Base-by-base conservation (phyloP, 2,888 invertebrate species). In the Polydrusus tereticollis region DNA sequence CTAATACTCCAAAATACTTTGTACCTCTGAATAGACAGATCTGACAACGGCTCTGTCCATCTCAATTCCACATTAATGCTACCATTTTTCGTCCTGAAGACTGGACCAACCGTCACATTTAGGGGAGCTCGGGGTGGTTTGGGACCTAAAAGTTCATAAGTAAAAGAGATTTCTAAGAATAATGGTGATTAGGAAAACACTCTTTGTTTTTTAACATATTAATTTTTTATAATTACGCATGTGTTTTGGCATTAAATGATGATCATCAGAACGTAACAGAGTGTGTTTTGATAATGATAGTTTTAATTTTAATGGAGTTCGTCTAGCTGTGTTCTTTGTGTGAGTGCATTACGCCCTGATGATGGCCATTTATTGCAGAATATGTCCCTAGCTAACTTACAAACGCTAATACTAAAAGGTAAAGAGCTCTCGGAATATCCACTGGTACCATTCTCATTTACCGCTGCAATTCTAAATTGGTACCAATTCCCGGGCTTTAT, bases 1-100 rank as follows among this genome's bases (percentile, higher is more conserved):
- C 92, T 87, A 58, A 90, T 86, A 74, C 93, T 93, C 92, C 93
- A 93, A 80, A 89, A 92, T 3, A 94, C 90, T 80, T 92, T 92
- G 83, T 93, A 94, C 77, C 88, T 88, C 71, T 88, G 88, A 55
- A 94, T 89, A 0, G 93, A 93, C 47, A 93, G 84, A 82, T 93
- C 93, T 0, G 93, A 93, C 45, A 87, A 87, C 0, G 93, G 91
- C 12, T 90, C 89, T 58, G 87, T 88, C 94, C 94, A 94, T 64
- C 88, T 87, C n/a, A 93, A 81, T 78, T 88, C 87, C 0, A 90
- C 88, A 33, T 88, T 88, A 55, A 92, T 86, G 47, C 84, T 86
- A 20, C 86, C 87, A 74, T 88, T 87, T 77, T 73, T 81, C 29
- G 76, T 75, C 65, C 80, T 29, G 20, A 50, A 84, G 5, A 90